These are phyloP conservation scores for Apodemus agrarius DNA, from an alignment of 2,797 vertebrate species.

Conservation along the genomic window DNA sequence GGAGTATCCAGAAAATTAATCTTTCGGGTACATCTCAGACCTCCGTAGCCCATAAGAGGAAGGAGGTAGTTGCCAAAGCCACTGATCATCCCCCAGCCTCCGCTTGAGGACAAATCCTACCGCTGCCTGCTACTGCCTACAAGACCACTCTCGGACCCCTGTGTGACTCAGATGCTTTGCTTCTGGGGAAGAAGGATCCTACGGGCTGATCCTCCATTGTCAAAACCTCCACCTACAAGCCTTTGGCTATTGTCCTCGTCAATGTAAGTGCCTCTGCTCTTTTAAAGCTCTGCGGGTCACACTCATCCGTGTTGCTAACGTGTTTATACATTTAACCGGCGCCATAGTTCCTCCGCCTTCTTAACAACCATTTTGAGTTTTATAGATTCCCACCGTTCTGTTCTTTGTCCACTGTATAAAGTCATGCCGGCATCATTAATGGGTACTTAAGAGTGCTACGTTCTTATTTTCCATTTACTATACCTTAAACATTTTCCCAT, in stretches of 20 bases:
- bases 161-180: background rate
- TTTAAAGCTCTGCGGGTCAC: background rate
- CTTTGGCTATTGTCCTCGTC: background rate
- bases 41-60: background rate
- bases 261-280: background rate
- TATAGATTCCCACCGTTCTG: background rate
- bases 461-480: slow-evolving; percentile 52
- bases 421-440: slow-evolving; percentile 39
- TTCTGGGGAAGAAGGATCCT: background rate
- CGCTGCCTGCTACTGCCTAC: background rate
- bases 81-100: background rate
- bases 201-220: background rate
- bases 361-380: slow-evolving; percentile 42
- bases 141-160: too few species aligned
- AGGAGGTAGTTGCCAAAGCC: background rate
- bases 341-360: background rate
- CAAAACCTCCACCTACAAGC: background rate
- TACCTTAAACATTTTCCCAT: slow-evolving; percentile 58
- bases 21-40: background rate
- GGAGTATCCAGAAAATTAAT: background rate
- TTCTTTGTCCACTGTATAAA: slow-evolving; percentile 6
- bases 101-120: background rate
- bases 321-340: slow-evolving; percentile 18
- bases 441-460: slow-evolving; percentile 44
- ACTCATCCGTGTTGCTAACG: background rate